These are phyloP conservation scores for Rhopalosiphum maidis DNA, from an alignment of 1,140 invertebrate species.

Conservation along the genomic window DNA sequence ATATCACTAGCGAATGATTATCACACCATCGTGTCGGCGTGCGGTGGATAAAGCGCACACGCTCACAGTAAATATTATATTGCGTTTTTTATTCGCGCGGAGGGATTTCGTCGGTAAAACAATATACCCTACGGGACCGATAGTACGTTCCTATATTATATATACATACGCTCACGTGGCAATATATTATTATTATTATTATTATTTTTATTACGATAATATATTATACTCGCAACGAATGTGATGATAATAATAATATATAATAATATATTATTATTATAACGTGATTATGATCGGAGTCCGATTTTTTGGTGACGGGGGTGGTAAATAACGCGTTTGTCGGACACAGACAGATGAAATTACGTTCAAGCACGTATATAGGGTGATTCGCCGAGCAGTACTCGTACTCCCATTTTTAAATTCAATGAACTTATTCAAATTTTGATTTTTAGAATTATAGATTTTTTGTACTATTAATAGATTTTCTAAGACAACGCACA, in stretches of 20 bases:
- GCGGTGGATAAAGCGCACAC: not conserved
- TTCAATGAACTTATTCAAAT: too few relatives aligned
- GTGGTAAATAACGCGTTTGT: not conserved
- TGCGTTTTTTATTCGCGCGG: not conserved
- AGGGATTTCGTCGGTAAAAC: not conserved
- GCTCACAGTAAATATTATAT: not conserved
- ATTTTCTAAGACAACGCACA: too few relatives aligned
- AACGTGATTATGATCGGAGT: constrained; percentile 12
- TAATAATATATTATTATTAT: not conserved
- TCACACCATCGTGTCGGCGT: not conserved
- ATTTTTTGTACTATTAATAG: not conserved
- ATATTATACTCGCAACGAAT: not conserved
- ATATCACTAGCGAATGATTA: not conserved
- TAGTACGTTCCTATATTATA: not conserved
- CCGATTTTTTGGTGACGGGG: constrained; percentile 3
- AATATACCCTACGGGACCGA: not conserved
- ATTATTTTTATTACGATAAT: constrained; percentile 29
- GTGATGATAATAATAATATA: not conserved
- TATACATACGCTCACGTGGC: too few relatives aligned
- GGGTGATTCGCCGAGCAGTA: too few relatives aligned
- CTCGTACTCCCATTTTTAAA: too few relatives aligned
- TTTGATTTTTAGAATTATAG: too few relatives aligned
- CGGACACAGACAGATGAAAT: not conserved
- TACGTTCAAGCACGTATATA: not conserved
- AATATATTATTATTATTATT: constrained; percentile 27